Base-by-base conservation (phyloP, 1,140 invertebrate genomes). In the Drosophila pallidifrons region DNA sequence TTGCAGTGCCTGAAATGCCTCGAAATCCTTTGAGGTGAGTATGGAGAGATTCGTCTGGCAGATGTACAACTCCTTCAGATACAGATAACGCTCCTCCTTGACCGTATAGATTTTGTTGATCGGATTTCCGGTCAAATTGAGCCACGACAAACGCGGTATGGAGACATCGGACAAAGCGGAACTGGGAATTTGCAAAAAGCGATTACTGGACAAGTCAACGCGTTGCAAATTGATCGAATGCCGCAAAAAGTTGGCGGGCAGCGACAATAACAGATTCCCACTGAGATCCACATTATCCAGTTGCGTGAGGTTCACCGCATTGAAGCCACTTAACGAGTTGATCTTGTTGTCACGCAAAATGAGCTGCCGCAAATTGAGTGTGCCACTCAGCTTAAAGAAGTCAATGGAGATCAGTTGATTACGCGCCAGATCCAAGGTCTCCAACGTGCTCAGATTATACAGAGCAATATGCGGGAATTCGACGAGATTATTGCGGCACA, bases 11-110 rank as follows among this genome's bases (percentile, higher is more conserved):
- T 96, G 96, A 80, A 98, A 98, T n/a, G 96, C 95, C 82, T 97
- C 95, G 83, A 98, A 98, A 80, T 98, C 97, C 82, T 96, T 96
- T 47, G 96, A 97, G 0, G 97, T 97, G 3, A 98, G 94, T 55
- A 98, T 96, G 1, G 95, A 96, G 10, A 98, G 93, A 91, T 98
- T 98, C 1, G 97, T 98, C 16, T 95, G 94, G 49, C 95, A 96
- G 61, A 98, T 96, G 82, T 96, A 95, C 6, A 98, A 94, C 91
- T 97, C 96, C 91, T 97, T 95, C 0, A 98, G 93, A 8, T 95
- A 92, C n/a, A 96, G 95, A 72, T 92, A 92, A 10, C 86, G 68
- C 35, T 92, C 92, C 69, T 92, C 91, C 54, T 91, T 92, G 0
- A 91, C 89, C 6, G 92, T 92, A 47, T 92, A 93, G 49, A 97